Evolutionary conservation across 2,797 vertebrate species (phyloP), one percentile per base, ranked within the genome.

Genomic region (Percopsis omiscomaycus): DNA sequence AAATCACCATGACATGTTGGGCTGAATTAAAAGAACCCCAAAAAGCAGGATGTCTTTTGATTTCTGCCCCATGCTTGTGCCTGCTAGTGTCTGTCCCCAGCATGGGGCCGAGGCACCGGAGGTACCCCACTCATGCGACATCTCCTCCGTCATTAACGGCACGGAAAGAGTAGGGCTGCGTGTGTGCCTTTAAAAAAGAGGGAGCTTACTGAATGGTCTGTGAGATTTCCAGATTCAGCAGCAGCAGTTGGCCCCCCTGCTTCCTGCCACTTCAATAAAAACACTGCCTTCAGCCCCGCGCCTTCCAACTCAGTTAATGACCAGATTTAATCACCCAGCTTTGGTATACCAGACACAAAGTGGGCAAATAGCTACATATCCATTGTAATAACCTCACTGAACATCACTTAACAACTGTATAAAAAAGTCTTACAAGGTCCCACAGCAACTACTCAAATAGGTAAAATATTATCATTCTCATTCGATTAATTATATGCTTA

Each of bases 261-360:
- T 92, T 90, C 88, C 89, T 88, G 87, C 89, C 89, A 90, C 91
- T 90, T 90, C 86, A 88, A 88, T 89, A 90, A 89, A 90, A 90
- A 87, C 66, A 85, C 77, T 62, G 80, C 84, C 72, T 80, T 85
- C 69, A 87, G 81, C 84, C 74, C 78, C 30, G 53, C 64, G 73
- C 83, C 80, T 87, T 87, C 85, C 78, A 88, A 63, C 73, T 71
- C 69, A 77, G 53, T 85, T 89, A 89, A 89, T 88, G 82, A 85
- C 78, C 82, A 80, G 75, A 91, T 85, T 86, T 86, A 88, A 88
- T 87, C 75, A 75, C 77, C 65, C 69, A 66, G 54, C 59, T 63
- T 74, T 59, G 55, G 69, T 81, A 75, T 61, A 75, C 64, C 51
- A 54, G 75, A 61, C 37, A 80, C 74, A 73, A 72, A 82, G 44